Conservation (phyloP, 2,888 invertebrate genomes). For the Apotomis betuletana region DNA sequence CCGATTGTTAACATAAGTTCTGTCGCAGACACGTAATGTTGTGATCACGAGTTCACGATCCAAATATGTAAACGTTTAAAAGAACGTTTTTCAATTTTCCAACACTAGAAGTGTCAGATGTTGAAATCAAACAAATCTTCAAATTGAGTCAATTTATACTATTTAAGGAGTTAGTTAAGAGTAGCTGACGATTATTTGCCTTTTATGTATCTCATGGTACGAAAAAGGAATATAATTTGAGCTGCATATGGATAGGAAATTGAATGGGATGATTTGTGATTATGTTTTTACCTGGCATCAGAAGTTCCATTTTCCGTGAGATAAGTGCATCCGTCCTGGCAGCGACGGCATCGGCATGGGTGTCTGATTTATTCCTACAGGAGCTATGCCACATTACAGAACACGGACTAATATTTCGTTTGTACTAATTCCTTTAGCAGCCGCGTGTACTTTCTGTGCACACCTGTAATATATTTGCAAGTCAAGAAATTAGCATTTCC, state of each 20-base stretch:
- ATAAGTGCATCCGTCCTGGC: constrained; percentile 44
- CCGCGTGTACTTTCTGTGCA: constrained; percentile 46
- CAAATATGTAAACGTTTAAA: constrained; percentile 59
- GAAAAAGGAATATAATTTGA: constrained; percentile 13
- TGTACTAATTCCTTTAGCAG: constrained; percentile 44
- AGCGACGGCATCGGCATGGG: constrained; percentile 39
- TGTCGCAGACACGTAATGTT: constrained; percentile 68
- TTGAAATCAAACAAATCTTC: background rate
- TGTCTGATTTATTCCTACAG: constrained; percentile 46
- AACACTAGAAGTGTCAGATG: background rate
- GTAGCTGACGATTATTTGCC: constrained; percentile 17
- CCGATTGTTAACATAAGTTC: constrained; percentile 58
- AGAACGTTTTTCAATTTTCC: background rate
- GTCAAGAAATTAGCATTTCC: constrained; percentile 29
- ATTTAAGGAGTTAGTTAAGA: background rate
- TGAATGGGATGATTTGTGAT: constrained; percentile 17
- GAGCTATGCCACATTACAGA: constrained; percentile 39
- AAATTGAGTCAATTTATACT: background rate
- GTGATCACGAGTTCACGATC: constrained; percentile 69
- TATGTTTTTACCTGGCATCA: constrained; percentile 10
- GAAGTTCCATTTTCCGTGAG: constrained; percentile 13
- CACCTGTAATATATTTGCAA: constrained; percentile 48
- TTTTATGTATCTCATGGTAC: constrained; percentile 4
- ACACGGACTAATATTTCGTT: constrained; percentile 44
- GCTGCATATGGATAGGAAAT: constrained; percentile 12